Percentiles rank a stretch among this genome's conserved stretches.
phyloP scores from a whole-genome alignment of 2,888 invertebrate genomes.

The Phyllotreta striolata region DNA sequence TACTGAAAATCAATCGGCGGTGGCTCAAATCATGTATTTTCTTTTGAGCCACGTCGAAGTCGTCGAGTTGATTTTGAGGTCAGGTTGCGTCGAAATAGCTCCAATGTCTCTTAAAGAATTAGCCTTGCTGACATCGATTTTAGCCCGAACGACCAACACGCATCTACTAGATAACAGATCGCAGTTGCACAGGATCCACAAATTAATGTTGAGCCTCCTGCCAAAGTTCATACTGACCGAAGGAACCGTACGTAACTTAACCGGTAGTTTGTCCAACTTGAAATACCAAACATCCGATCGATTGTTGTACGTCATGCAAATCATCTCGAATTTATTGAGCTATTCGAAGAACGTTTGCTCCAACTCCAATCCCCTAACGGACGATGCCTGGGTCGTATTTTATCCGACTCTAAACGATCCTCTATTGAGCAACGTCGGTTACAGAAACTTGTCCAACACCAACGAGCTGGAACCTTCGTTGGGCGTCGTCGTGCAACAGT shows the following conservation, averaged over 20 bases:
- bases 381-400: conserved; percentile 64
- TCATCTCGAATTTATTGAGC: conserved; percentile 74
- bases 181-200: conserved; percentile 73
- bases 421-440: conserved; percentile 48
- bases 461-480: conserved; percentile 61
- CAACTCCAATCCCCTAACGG: conserved; percentile 47
- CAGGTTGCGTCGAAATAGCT: conserved; percentile 72
- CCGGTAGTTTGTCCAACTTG: conserved; percentile 50
- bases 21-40: conserved; percentile 81
- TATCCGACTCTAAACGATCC: conserved; percentile 63
- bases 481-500: conserved; percentile 65
- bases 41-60: conserved; percentile 83
- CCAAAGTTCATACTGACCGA: conserved; percentile 69
- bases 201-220: conserved; percentile 77
- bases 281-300: conserved; percentile 59
- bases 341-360: conserved; percentile 75
- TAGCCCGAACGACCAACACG: conserved; percentile 58
- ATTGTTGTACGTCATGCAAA: conserved; percentile 65
- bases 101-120: conserved; percentile 76
- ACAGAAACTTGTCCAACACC: conserved; percentile 44
- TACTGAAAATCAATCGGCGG: conserved; percentile 82
- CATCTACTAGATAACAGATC: conserved; percentile 62
- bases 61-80: conserved; percentile 78
- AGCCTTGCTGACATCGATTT: conserved; percentile 72
- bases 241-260: conserved; percentile 56